Base-by-base conservation (phyloP, 2,113 vertebrate species). In the Noctilio leporinus region DNA sequence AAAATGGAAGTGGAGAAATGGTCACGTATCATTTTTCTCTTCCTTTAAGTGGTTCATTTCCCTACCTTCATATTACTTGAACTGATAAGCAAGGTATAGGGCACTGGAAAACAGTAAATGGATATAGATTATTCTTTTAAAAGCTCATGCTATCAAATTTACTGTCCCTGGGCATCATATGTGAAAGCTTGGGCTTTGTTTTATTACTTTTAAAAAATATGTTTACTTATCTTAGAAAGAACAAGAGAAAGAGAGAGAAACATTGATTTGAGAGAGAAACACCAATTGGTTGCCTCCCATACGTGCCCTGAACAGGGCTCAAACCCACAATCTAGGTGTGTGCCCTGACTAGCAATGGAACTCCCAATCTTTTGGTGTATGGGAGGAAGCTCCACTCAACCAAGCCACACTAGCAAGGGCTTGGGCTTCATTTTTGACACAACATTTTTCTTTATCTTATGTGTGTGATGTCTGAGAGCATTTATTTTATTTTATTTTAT, bases 401-500 rank as follows among this genome's bases (percentile, higher is more conserved):
- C 15, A 12, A 62, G 59, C 11, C 59, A 62, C 28, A 30, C 28
- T 30, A 28, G 11, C 59, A 62, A 62, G 59, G 59, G 59, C 28
- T n/a, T 22, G 30, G 62, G 62, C 62, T 64, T 64, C 62, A 15
- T 33, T 33, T 30, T 2, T 3, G 33, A 51, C 2, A 45, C 16
- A 65, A 91, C 93, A 53, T 1, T 94, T 83, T 82, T 85, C 49
- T 88, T 73, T 83, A 43, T 72, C 38, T 57, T 85, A 17, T 1
- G 1, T 92, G 5, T 86, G 40, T 91, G 69, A 67, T 82, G 28
- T 38, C 49, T 72, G 73, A 47, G 38, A 89, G 4, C 43, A 72
- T 73, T 81, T 72, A 93, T n/a, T 64, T 93, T 94, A 93, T 55
- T 93, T 89, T 95, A 91, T 81, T 97, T 96, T 97, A n/a, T n/a